Evolutionary conservation across 2,113 vertebrate genomes (phyloP).

Genomic region (Anhinga anhinga): DNA sequence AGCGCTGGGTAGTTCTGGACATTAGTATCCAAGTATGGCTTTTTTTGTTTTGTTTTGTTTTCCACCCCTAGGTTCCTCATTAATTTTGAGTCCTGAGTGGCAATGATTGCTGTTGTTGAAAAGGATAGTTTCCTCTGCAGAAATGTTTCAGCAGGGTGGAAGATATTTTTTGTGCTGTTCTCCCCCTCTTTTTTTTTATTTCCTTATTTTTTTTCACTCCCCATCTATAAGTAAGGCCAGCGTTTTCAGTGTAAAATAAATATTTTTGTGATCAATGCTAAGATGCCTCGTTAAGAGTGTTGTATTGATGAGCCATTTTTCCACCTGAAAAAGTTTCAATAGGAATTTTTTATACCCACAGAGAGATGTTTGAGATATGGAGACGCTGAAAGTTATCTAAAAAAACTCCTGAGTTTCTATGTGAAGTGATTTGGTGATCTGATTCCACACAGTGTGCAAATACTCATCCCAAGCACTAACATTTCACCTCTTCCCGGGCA

Average conservation of each 20-base stretch:
- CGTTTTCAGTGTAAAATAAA: background rate
- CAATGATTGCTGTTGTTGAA: background rate
- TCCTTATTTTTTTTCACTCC: no score
- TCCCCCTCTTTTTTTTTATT: background rate
- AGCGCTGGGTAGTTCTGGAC: fast-evolving
- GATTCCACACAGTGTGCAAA: background rate
- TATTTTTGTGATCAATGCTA: background rate
- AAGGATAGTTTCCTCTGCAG: background rate
- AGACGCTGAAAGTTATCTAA: background rate
- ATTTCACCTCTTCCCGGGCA: background rate
- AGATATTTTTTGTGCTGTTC: background rate
- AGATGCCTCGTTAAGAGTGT: background rate
- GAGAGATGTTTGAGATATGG: background rate
- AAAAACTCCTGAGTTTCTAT: background rate
- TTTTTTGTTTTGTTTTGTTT: background rate
- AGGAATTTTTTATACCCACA: background rate
- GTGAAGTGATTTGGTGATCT: background rate
- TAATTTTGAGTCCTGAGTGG: background rate
- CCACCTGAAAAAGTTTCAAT: background rate
- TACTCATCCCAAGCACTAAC: background rate
- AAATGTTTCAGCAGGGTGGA: background rate
- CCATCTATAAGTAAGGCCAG: background rate
- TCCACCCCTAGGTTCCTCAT: background rate
- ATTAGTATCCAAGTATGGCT: background rate
- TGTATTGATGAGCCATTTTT: background rate